phyloP scores from a whole-genome alignment of 1,140 invertebrate species.

The Rhopalosiphum padi region DNA sequence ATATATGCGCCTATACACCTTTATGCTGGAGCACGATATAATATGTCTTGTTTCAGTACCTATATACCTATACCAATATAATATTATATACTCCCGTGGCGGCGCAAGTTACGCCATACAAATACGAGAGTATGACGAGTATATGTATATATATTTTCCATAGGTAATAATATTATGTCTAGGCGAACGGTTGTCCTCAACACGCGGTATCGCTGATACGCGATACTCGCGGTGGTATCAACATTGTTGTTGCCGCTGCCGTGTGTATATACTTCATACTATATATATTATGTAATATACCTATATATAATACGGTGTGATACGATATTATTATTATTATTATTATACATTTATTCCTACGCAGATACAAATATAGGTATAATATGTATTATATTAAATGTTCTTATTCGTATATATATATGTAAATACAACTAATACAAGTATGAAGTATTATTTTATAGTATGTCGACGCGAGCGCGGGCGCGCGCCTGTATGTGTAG shows the following conservation, averaged over 20 bases:
- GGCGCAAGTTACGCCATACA: neutral
- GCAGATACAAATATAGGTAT: neutral
- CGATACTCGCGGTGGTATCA: slow-evolving; percentile 24
- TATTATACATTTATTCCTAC: neutral
- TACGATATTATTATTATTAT: slow-evolving; percentile 3
- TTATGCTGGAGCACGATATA: neutral
- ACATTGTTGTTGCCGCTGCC: neutral
- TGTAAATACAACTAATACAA: neutral
- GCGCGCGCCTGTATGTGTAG: neutral
- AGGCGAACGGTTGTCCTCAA: neutral
- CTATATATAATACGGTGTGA: neutral
- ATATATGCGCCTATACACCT: neutral
- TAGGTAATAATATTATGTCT: neutral
- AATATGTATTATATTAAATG: neutral
- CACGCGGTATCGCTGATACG: neutral
- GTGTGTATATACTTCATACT: neutral
- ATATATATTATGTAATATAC: neutral
- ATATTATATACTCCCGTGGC: neutral
- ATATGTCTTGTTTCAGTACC: neutral
- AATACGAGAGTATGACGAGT: neutral
- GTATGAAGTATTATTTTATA: neutral
- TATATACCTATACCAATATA: neutral
- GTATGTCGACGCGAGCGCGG: neutral
- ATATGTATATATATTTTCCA: neutral
- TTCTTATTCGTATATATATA: neutral